Base-by-base conservation (phyloP, 2,797 vertebrate species). In the Phoeniculus purpureus region DNA sequence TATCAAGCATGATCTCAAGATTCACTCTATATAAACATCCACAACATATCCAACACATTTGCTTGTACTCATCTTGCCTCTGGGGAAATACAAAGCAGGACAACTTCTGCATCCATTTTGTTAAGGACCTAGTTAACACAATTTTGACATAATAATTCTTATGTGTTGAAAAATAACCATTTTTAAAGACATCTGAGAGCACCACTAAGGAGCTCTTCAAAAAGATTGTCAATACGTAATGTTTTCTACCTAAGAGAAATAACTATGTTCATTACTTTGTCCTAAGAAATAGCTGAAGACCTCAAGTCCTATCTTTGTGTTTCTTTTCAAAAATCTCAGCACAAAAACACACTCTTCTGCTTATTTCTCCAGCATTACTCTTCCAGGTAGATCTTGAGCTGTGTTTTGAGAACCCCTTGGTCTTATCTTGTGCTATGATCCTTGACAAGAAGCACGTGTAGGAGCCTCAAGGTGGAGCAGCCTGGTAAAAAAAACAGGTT, bases 1-100 rank as follows among this genome's bases (percentile, higher is more conserved):
- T 80, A 94, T 71, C 78, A 91, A 92, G 45, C 67, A 58, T 22
- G n/a, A 77, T 78, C 50, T 72, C 66, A 60, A 45, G 31, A 86
- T 64, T 75, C 79, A 80, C 45, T 79, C 61, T 60, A n/a, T 7
- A 81, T 45, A 71, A 91, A 65, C 50, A 92, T 45, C 17, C 78
- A 47, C 32, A 89, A 61, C 10, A 17, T 13, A 85, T 55, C 64
- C 72, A 65, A 89, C 31, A 22, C 55, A 92, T 0, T 47, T 64
- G 75, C n/a, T 68, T 68, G 29, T 48, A 71, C 32, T 50, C 37
- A 13, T 66, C 40, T 52, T 82, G 32, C 32, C 37, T 80, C 51
- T 73, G 66, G n/a, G 10, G 51, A 96, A 93, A 76, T 19, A 62
- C 2, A 82, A 82, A 81, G 70, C 23, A 54, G 31, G 17, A 72